These are phyloP conservation scores for Spicauda simplicius DNA, from an alignment of 2,888 invertebrate genomes.

Conservation along the genomic window DNA sequence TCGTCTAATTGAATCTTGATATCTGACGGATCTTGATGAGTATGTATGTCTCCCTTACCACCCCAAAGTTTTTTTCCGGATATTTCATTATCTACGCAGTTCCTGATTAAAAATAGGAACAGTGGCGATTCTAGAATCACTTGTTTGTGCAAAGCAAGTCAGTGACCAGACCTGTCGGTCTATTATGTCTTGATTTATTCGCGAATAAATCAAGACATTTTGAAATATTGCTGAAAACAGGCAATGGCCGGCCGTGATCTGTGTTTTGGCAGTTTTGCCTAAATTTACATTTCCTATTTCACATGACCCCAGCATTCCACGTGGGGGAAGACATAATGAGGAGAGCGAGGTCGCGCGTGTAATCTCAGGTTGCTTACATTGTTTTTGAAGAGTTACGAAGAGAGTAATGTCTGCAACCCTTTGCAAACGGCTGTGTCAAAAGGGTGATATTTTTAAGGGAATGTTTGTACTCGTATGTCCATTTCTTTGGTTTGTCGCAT, in stretches of 20 bases:
- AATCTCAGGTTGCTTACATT: background rate
- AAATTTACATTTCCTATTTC: conserved; percentile 3
- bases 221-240: conserved; percentile 15
- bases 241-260: conserved; percentile 2
- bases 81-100: background rate
- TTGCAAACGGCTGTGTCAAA: no score
- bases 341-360: background rate
- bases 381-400: background rate
- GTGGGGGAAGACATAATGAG: background rate
- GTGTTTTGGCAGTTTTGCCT: conserved; percentile 1
- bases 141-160: background rate
- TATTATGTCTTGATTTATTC: no score
- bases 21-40: no score
- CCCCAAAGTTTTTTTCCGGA: no score
- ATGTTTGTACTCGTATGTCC: no score
- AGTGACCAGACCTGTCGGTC: conserved; percentile 1
- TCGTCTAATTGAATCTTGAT: no score
- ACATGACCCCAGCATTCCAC: background rate
- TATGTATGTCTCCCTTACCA: no score
- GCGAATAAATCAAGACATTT: conserved; percentile 11
- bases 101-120: background rate
- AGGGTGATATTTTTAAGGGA: no score
- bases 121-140: background rate
- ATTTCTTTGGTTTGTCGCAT: no score
- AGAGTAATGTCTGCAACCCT: background rate